Percentiles rank a stretch among this genome's conserved stretches.
These are phyloP conservation scores for Brachionus koreanus DNA, from an alignment of 1,140 invertebrate species.

Conservation along the genomic window DNA sequence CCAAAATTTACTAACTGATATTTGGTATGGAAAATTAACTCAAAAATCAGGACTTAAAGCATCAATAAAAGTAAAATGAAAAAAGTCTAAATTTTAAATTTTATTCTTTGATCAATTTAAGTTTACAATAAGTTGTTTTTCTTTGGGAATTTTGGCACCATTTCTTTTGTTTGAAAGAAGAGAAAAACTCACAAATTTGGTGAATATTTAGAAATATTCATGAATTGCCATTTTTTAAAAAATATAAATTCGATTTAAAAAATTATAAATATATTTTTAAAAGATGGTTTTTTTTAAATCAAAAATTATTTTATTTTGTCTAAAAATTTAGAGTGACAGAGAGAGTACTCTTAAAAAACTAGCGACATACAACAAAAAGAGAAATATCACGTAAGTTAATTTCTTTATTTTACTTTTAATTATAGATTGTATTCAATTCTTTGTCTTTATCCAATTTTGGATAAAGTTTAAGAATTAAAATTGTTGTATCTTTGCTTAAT, in stretches of 20 bases:
- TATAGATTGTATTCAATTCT: neutral
- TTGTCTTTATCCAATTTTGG: neutral
- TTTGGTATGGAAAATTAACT: conserved; percentile 43
- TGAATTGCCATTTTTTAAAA: neutral
- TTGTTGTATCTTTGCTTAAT: neutral
- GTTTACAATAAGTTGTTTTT: conserved; percentile 31
- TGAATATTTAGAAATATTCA: neutral
- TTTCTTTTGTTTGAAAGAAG: conserved; percentile 30
- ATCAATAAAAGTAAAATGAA: conserved; percentile 7
- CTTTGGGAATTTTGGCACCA: conserved; percentile 32
- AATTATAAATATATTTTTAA: neutral
- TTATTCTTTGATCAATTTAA: neutral
- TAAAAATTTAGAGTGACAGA: conserved; percentile 26
- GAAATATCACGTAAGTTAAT: conserved; percentile 34
- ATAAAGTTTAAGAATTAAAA: neutral
- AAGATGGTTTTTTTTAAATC: neutral
- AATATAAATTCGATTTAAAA: neutral
- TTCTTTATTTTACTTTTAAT: neutral
- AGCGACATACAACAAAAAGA: conserved; percentile 29
- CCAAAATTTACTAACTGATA: conserved; percentile 41
- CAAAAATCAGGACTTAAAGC: conserved; percentile 34
- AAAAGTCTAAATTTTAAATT: neutral
- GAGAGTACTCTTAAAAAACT: conserved; percentile 38
- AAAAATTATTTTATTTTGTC: neutral
- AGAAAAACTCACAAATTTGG: conserved; percentile 42